A percentile compares a stretch with the other conserved stretches of the same genome.
Evolutionary conservation across 2,888 invertebrate genomes (phyloP).

Genomic region (Agriotes lineatus): DNA sequence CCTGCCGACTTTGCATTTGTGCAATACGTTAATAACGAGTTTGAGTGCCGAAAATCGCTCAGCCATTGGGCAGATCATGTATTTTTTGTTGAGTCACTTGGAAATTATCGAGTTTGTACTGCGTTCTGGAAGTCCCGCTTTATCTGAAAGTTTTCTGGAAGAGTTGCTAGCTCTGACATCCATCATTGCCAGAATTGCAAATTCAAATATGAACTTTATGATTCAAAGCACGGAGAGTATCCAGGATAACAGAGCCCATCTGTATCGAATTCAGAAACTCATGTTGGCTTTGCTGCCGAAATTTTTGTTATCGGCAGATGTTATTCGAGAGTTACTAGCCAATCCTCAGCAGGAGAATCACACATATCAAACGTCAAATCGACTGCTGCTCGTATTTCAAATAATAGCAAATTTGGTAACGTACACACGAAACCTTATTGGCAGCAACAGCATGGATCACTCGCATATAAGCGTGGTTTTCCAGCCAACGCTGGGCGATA

Average conservation of each 20-base stretch:
- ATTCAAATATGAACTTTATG: constrained; percentile 59
- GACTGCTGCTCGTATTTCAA: constrained; percentile 69
- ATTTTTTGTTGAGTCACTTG: constrained; percentile 83
- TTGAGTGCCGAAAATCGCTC: constrained; percentile 88
- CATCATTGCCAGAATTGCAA: constrained; percentile 62
- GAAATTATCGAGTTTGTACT: constrained; percentile 86
- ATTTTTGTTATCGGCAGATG: constrained; percentile 70
- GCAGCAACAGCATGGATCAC: constrained; percentile 70
- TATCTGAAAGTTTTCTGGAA: constrained; percentile 75
- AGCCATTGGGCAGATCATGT: constrained; percentile 83
- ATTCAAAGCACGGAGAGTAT: constrained; percentile 60
- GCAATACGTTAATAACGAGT: constrained; percentile 84
- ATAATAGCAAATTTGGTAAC: constrained; percentile 79
- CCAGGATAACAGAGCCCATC: constrained; percentile 70
- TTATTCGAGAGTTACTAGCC: constrained; percentile 62
- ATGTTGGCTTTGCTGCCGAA: constrained; percentile 82
- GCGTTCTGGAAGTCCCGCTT: constrained; percentile 75
- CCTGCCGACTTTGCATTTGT: constrained; percentile 84
- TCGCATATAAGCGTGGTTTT: constrained; percentile 69
- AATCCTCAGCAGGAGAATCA: constrained; percentile 51
- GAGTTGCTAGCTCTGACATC: constrained; percentile 82
- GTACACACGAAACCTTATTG: constrained; percentile 77
- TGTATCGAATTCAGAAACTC: constrained; percentile 78
- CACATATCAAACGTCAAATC: constrained; percentile 59
- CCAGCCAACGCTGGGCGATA: constrained; percentile 67